Evolutionary conservation across 2,797 vertebrate species (phyloP), one percentile per base, ranked within the genome.

Genomic region (Trachurus trachurus): DNA sequence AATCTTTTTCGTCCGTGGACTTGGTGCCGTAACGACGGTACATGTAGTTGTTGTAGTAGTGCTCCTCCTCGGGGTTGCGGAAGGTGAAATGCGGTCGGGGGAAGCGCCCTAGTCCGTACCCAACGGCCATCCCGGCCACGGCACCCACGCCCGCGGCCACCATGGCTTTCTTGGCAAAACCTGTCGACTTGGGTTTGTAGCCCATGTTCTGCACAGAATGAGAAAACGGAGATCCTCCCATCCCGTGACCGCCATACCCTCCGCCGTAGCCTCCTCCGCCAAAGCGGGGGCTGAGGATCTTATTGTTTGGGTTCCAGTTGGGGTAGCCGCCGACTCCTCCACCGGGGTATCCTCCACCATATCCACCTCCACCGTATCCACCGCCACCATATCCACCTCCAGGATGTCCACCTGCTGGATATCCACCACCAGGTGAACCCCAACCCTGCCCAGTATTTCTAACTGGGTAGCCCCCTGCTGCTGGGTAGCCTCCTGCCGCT

Each of bases 11-110:
- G 21, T 94, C 93, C 0, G 93, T 94, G 80, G 94, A 94, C 2
- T 60, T 68, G 15, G 78, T 70, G 39, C 92, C 93, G 4, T 95
- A 95, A 4, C 34, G 89, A 1, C 66, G 68, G 64, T 95, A 94
- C 95, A 96, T 96, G 86, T 95, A 95, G 72, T 91, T 92, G 88
- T 96, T 96, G 88, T 96, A 96, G 68, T 93, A 79, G 6, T 88
- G 50, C 83, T 95, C 95, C 65, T 96, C 95, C 77, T 94, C 70
- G 0, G 86, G 92, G 82, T 52, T 96, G 42, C 86, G 91, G 74
- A 96, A 95, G 19, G 7, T 52, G 60, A 95, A 94, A 82, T 95
- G 83, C 1, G 95, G 95, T n/a, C 92, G 90, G n/a, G 94, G 95
- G 62, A 95, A 95, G 12, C 93, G 93, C 1, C 95, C 94, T 1